Base-by-base conservation (phyloP, 1,140 invertebrate genomes). In the Cyclargus thomasi region DNA sequence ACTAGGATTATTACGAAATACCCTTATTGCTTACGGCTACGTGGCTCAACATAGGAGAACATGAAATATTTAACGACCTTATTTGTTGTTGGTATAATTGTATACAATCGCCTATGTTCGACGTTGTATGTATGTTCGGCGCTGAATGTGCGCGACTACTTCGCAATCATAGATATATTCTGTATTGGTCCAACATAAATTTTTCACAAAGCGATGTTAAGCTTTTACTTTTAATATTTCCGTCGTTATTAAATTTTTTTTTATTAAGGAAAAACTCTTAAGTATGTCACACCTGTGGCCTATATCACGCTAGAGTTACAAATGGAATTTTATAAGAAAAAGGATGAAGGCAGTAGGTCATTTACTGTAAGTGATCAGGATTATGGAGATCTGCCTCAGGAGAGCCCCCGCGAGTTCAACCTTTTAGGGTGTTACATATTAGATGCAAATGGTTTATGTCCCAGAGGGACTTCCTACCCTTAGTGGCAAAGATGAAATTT, bases 341-440 rank as follows among this genome's bases (percentile, higher is more conserved):
- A 18, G 55, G 55, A n/a, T n/a, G 55, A 57, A 21, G 17, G 21
- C n/a, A 5, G 55, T 21, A 17, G 55, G 55, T 57, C 55, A 57
- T 57, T 57, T 57, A 1, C 55, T 57, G 55, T 57, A 57, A 57
- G 55, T 57, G 55, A 57, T 57, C 55, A 57, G 17, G 55, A 18
- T 57, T 57, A 20, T 57, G 55, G 55, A 20, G 4, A 57, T 57
- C 18, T 57, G 17, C 55, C 55, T 17, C 17, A 57, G 18, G 17
- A n/a, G 55, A 57, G 18, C 18, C 3, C 55, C 53, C n/a, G 53
- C 53, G 53, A 16, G 4, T 16, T 53, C 17, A 57, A 57, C 55
- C 55, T 57, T 57, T 57, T 57, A 57, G 55, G 55, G 11, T 6
- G 55, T 17, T 57, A 18, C 55, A 57, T 57, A 57, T 57, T 17